Base-by-base conservation (phyloP, 2,797 vertebrate species). In the Ctenosaura bakeri region DNA sequence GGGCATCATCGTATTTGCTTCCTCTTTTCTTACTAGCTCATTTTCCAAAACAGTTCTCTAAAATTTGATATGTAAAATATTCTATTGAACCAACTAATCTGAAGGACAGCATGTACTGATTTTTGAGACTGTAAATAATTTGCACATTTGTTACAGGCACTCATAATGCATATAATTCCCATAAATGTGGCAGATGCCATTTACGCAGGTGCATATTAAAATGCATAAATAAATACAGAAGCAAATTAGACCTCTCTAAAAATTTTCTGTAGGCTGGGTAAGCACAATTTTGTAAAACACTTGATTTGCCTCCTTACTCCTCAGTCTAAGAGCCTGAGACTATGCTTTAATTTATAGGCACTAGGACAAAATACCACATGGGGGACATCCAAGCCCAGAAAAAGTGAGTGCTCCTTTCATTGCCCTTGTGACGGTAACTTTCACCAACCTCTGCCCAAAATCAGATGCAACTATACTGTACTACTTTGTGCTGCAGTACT, bases 201-300 rank as follows among this genome's bases (percentile, higher is more conserved):
- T 46, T 73, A 56, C 26, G 56, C 79, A 94, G 10, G 6, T 29
- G 54, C 90, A 93, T 64, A n/a, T 84, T 86, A 71, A 71, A 29
- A 42, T 66, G 90, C 86, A 85, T 90, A 94, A 95, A 92, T 42
- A 3, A 94, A 89, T 73, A 93, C 91, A 59, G 85, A 82, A 78
- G 24, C 24, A 78, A 78, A 13, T 69, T 69, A 38, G 78, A 32
- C 77, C 86, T 85, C 56, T 92, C 92, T 88, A 94, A 90, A 54
- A 42, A 91, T 54, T 90, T 90, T 90, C 90, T 71, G 91, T 54
- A n/a, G 29, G 29, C 16, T 87, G 38, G 50, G 16, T 79, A 46
- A 79, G 42, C 13, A 79, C 9, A 87, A 71, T 71, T 71, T 38
- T 46, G 18, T 32, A 86, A n/a, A 66, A 24, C 64, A 29, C 22